phyloP scores from a whole-genome alignment of 2,888 invertebrate genomes.

The Leucoma salicis region DNA sequence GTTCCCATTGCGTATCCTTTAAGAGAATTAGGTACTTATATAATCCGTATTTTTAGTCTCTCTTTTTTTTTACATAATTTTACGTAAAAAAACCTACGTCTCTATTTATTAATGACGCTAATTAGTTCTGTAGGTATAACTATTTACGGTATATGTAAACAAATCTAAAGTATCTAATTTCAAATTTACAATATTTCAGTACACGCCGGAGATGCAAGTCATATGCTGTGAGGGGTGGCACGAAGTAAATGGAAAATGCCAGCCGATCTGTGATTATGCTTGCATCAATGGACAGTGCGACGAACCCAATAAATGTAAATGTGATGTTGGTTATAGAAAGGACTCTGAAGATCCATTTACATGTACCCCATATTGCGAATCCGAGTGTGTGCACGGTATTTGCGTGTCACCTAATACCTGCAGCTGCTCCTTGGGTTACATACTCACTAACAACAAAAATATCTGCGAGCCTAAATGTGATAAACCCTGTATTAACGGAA shows the following conservation, averaged over 20 bases:
- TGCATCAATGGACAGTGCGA: slow-evolving; percentile 37
- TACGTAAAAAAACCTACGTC: too few relatives aligned
- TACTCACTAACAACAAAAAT: background rate
- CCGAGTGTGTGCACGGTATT: slow-evolving; percentile 24
- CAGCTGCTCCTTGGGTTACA: slow-evolving; percentile 20
- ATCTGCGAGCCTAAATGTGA: slow-evolving; percentile 16
- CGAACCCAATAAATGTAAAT: slow-evolving; percentile 3
- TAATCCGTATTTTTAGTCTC: too few relatives aligned
- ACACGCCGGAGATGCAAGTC: background rate
- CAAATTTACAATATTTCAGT: background rate
- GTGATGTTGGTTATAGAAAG: background rate
- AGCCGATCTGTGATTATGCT: slow-evolving; percentile 36
- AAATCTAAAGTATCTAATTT: background rate
- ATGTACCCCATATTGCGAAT: background rate
- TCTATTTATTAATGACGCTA: too few relatives aligned
- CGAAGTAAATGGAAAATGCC: background rate
- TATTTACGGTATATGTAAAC: too few relatives aligned
- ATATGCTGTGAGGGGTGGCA: background rate
- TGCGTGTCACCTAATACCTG: slow-evolving; percentile 28
- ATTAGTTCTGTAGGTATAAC: too few relatives aligned
- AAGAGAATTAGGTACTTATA: too few relatives aligned
- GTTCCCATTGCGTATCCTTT: too few relatives aligned
- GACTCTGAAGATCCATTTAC: slow-evolving; percentile 27
- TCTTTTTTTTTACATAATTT: too few relatives aligned
- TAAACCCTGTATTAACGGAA: slow-evolving; percentile 4